Conservation (phyloP, 2,797 vertebrate species). For the Iguana delicatissima region DNA sequence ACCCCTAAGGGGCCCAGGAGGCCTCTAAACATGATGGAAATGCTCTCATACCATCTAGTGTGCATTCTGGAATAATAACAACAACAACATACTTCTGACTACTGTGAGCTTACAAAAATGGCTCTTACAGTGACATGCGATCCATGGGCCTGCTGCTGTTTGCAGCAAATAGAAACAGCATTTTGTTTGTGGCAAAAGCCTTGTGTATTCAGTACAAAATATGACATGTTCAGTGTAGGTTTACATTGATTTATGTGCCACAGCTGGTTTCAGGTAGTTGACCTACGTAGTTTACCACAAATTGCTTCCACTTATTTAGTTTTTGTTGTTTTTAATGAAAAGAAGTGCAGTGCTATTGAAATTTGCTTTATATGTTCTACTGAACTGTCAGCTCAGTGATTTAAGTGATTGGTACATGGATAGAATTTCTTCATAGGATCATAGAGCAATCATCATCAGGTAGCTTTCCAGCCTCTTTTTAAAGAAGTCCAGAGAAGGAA, state of each 20-base stretch:
- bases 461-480: no score
- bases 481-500: no score
- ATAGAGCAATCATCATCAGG: no score
- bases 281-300: slow-evolving; percentile 13
- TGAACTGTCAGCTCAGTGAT: neutral
- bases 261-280: neutral
- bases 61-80: no score
- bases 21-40: no score
- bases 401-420: neutral
- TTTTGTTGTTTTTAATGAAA: neutral
- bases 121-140: no score
- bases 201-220: neutral
- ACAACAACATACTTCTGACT: no score
- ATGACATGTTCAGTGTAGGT: neutral
- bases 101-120: neutral
- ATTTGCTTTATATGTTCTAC: neutral
- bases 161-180: neutral
- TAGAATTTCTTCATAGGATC: fast-evolving
- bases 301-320: slow-evolving; percentile 29
- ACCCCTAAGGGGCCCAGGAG: no score
- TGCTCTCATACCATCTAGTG: no score
- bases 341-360: neutral
- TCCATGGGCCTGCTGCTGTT: neutral
- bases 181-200: neutral
- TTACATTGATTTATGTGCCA: slow-evolving; percentile 15